Conservation (phyloP, 64 coral and sea anemone species). For the Montipora capricornis region DNA sequence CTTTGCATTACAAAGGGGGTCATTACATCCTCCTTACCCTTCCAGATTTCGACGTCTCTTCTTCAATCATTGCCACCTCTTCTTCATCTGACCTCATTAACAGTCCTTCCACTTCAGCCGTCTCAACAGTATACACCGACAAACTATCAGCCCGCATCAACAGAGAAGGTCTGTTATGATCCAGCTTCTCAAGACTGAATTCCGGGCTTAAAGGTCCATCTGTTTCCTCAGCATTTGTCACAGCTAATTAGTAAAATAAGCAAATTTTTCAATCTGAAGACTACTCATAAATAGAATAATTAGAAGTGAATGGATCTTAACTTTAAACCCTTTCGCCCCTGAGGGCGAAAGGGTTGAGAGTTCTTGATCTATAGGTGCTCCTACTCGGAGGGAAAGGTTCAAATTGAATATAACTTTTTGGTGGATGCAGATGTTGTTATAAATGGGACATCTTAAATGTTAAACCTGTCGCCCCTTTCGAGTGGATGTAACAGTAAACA, state of each 20-base stretch:
- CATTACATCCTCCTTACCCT: constrained; percentile 23
- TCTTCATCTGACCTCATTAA: constrained; percentile 63
- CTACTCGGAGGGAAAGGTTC: no score
- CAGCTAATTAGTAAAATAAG: neutral
- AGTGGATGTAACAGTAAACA: no score
- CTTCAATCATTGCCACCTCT: constrained; percentile 70
- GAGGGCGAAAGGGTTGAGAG: no score
- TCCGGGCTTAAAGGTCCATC: neutral
- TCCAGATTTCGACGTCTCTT: constrained; percentile 78
- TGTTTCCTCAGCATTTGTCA: neutral
- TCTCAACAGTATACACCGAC: constrained; percentile 71
- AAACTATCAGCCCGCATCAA: constrained; percentile 46
- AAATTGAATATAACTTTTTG: no score
- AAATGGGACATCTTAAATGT: no score
- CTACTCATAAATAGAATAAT: no score
- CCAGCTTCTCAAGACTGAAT: constrained; percentile 1
- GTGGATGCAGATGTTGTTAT: no score
- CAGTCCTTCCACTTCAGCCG: constrained; percentile 70
- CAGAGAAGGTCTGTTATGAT: neutral
- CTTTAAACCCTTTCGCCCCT: no score
- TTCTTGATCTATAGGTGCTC: no score
- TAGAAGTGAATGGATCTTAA: no score
- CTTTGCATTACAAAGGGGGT: neutral
- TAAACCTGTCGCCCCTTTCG: no score
- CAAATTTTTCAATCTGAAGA: no score